phyloP scores from a whole-genome alignment of 2,113 vertebrate species.

The Puma concolor region DNA sequence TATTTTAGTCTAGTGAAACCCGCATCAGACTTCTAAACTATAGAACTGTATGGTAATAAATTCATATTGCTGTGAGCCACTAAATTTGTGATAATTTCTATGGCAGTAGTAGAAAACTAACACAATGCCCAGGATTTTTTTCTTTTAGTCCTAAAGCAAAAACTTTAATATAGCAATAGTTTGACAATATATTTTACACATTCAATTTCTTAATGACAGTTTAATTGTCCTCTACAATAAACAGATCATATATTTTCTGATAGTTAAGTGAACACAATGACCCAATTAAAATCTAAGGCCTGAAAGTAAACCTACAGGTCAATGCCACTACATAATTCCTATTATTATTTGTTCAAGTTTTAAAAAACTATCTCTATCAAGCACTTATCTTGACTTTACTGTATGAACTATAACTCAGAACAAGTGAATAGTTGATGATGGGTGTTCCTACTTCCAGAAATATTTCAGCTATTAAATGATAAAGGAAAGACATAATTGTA shows the following conservation, averaged over 20 bases:
- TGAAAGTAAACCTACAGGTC: constrained; percentile 33
- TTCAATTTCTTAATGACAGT: constrained; percentile 13
- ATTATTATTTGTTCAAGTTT: constrained; percentile 1
- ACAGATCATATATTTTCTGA: constrained; percentile 49
- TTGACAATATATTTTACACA: constrained; percentile 45
- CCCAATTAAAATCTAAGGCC: constrained; percentile 63
- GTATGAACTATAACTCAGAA: neutral
- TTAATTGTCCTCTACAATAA: constrained; percentile 62
- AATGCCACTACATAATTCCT: neutral
- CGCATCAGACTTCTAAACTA: neutral
- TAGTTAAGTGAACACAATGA: constrained; percentile 45
- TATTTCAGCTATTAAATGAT: constrained; percentile 34
- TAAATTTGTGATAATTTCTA: neutral
- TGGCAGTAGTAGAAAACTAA: neutral
- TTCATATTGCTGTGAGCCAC: neutral
- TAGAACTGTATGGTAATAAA: neutral
- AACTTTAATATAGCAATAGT: constrained; percentile 5
- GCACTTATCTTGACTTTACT: constrained; percentile 11
- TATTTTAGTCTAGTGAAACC: neutral
- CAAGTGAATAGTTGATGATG: neutral
- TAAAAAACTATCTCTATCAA: neutral
- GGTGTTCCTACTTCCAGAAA: neutral
- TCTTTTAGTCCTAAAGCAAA: constrained; percentile 17
- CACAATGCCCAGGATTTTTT: neutral
- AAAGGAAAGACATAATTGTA: constrained; percentile 9